Conservation (phyloP, 2,113 vertebrate genomes). For the Fulica atra region DNA sequence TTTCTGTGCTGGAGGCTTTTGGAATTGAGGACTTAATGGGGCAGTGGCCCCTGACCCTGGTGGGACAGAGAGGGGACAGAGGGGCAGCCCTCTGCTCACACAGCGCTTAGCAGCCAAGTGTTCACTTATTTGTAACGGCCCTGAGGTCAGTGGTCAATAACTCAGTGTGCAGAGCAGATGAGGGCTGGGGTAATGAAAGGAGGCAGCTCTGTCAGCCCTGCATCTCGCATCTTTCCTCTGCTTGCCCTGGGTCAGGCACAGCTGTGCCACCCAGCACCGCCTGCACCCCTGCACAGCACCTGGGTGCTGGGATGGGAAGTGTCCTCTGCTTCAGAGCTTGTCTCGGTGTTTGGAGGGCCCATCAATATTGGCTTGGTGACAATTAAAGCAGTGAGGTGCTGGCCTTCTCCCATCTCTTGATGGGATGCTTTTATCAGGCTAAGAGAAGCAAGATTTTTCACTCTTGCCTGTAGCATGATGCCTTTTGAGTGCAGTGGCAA, state of each 20-base stretch:
- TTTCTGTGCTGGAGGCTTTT: neutral
- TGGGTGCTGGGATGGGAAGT: neutral
- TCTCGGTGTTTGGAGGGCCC: neutral
- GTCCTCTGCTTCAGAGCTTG: neutral
- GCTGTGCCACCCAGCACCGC: no score
- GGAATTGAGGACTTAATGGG: neutral
- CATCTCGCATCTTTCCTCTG: neutral
- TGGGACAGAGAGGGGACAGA: neutral
- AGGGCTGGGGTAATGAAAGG: no score
- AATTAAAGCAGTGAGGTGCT: accelerated
- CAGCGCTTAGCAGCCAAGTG: accelerated
- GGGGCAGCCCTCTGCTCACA: neutral
- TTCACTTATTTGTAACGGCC: neutral
- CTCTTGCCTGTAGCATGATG: accelerated
- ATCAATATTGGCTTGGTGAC: accelerated
- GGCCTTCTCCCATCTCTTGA: neutral
- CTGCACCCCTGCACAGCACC: accelerated
- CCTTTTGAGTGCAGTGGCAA: neutral
- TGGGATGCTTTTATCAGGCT: accelerated
- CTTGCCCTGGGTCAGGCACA: accelerated
- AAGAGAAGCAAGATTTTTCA: neutral
- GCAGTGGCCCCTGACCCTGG: neutral
- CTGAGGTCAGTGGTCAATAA: neutral
- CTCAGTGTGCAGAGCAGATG: neutral
- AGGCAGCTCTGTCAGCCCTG: neutral